Evolutionary conservation across 2,797 vertebrate genomes (phyloP).

Genomic region (Alca torda): DNA sequence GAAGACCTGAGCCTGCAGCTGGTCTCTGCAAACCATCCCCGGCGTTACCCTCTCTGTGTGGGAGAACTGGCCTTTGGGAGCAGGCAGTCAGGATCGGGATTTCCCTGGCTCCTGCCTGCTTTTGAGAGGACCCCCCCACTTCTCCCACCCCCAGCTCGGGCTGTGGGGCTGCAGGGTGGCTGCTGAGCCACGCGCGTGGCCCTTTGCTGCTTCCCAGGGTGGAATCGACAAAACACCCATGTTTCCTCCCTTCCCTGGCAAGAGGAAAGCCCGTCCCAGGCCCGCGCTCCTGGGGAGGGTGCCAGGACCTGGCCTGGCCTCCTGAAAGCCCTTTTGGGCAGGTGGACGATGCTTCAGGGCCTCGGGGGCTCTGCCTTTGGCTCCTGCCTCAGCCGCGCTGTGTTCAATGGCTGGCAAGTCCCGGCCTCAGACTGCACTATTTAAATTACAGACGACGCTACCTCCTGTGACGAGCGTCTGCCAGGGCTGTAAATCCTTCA

Average conservation of each 20-base stretch:
- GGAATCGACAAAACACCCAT: rapidly evolving
- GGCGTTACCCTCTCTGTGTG: rapidly evolving
- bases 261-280: background rate
- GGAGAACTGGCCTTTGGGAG: background rate
- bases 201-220: background rate
- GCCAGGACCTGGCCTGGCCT: background rate
- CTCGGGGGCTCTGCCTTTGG: background rate
- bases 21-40: rapidly evolving
- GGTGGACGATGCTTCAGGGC: background rate
- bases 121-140: rapidly evolving
- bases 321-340: background rate
- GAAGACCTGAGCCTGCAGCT: background rate
- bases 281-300: rapidly evolving
- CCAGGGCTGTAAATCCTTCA: slow-evolving; percentile 29
- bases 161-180: background rate
- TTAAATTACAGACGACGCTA: background rate
- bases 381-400: rapidly evolving
- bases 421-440: background rate
- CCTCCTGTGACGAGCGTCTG: background rate
- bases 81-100: rapidly evolving
- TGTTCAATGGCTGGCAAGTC: background rate
- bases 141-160: background rate
- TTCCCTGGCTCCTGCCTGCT: background rate
- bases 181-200: background rate
- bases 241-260: background rate